Evolutionary conservation across 1,140 invertebrate species (phyloP).

Genomic region (Pogonus chalceus): DNA sequence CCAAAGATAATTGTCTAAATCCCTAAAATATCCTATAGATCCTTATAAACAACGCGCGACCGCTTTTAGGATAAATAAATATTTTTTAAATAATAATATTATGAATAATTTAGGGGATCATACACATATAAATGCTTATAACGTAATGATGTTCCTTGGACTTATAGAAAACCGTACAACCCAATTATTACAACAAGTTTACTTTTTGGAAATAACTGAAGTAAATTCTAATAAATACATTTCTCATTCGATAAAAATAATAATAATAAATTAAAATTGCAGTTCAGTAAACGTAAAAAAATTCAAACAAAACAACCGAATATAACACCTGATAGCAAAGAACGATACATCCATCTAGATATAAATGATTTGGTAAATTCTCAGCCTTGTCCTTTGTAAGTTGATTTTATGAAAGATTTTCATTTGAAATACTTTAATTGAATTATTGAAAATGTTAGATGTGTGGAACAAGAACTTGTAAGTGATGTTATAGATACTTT

Average conservation of each 20-base stretch:
- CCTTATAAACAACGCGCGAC: too few species aligned
- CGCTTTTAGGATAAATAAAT: too few species aligned
- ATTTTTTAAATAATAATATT: too few species aligned
- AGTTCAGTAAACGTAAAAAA: not conserved
- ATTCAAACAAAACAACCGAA: not conserved
- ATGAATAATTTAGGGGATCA: too few species aligned
- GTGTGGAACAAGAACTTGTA: slow-evolving; percentile 42
- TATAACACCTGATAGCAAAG: not conserved
- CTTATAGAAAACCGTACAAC: slow-evolving; percentile 47
- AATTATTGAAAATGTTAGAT: too few species aligned
- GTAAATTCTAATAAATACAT: too few species aligned
- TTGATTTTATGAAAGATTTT: not conserved
- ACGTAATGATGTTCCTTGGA: too few species aligned
- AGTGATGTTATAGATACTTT: slow-evolving; percentile 39
- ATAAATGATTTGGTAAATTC: not conserved
- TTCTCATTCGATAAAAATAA: too few species aligned
- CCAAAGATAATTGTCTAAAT: too few species aligned
- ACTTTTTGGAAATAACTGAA: slow-evolving; percentile 30
- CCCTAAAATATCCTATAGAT: too few species aligned
- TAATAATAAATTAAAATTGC: not conserved
- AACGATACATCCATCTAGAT: not conserved
- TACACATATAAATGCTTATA: too few species aligned
- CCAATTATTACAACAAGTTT: slow-evolving; percentile 42
- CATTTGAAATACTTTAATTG: too few species aligned
- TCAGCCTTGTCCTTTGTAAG: not conserved